Evolutionary conservation across 35 echinoderm and acorn worm species (phyloP).

Genomic region (Stichopus chloronotus): DNA sequence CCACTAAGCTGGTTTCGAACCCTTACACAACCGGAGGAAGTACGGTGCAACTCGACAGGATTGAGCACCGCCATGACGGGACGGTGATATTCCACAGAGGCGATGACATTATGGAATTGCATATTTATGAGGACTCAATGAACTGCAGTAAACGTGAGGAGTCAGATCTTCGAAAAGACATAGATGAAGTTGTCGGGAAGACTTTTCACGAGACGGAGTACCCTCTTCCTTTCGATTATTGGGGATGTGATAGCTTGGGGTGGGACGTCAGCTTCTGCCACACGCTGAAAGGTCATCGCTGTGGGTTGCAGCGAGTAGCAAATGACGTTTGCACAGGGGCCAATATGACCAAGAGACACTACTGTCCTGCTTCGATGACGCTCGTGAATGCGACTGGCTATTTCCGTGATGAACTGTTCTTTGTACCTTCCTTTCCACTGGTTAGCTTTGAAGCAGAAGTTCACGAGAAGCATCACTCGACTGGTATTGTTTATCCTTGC

Average conservation of each 20-base stretch:
- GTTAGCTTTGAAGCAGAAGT: background rate
- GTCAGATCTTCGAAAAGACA: background rate
- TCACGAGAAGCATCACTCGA: background rate
- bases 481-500: background rate
- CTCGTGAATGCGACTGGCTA: constrained; percentile 1
- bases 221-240: background rate
- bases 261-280: constrained; percentile 16
- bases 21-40: background rate
- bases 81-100: background rate
- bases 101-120: background rate
- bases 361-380: background rate
- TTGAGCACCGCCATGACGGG: background rate
- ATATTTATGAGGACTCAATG: background rate
- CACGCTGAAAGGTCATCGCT: background rate
- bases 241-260: background rate
- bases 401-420: background rate
- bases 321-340: background rate
- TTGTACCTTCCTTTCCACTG: background rate
- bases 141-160: background rate
- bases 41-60: background rate
- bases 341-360: background rate
- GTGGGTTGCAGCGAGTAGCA: background rate
- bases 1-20: background rate
- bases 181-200: background rate
- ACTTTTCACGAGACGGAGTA: background rate